Conservation (phyloP, 2,797 vertebrate species). For the Thalassophryne amazonica region DNA sequence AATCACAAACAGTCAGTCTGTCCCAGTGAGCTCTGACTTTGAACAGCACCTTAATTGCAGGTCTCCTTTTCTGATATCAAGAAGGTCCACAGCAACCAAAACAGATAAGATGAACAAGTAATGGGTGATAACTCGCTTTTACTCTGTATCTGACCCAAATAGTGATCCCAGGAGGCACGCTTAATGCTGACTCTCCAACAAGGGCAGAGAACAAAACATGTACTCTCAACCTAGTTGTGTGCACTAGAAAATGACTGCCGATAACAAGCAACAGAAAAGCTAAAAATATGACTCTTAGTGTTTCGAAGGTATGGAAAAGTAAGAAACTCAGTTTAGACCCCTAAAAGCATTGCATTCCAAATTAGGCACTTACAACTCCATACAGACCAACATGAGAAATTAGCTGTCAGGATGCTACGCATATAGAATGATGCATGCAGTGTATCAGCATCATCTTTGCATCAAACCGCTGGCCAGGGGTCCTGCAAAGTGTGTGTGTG, state of each 20-base stretch:
- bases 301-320: slow-evolving; percentile 1
- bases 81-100: slow-evolving; percentile 33
- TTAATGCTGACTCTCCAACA: slow-evolving; percentile 43
- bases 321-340: neutral
- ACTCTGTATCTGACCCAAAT: slow-evolving; percentile 57
- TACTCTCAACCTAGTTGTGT: slow-evolving; percentile 23
- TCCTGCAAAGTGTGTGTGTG: neutral
- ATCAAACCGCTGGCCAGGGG: slow-evolving; percentile 16
- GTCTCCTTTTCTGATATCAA: slow-evolving; percentile 28
- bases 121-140: slow-evolving; percentile 42
- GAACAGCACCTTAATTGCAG: slow-evolving; percentile 32
- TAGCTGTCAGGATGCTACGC: slow-evolving; percentile 41
- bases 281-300: slow-evolving; percentile 18
- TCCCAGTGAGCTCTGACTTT: slow-evolving; percentile 25
- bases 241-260: slow-evolving; percentile 1
- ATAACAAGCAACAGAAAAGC: slow-evolving; percentile 6
- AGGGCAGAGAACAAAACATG: slow-evolving; percentile 12
- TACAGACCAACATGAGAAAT: slow-evolving; percentile 51
- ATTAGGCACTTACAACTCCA: slow-evolving; percentile 32
- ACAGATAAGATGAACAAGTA: slow-evolving; percentile 28
- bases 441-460: slow-evolving; percentile 23
- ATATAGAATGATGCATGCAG: slow-evolving; percentile 34
- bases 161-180: slow-evolving; percentile 32
- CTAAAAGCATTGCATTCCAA: slow-evolving; percentile 15
- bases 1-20: slow-evolving; percentile 30